A percentile compares a stretch with the other conserved stretches of the same genome.
These are phyloP conservation scores for Ormyrus labotus DNA, from an alignment of 2,888 invertebrate genomes.

Conservation along the genomic window DNA sequence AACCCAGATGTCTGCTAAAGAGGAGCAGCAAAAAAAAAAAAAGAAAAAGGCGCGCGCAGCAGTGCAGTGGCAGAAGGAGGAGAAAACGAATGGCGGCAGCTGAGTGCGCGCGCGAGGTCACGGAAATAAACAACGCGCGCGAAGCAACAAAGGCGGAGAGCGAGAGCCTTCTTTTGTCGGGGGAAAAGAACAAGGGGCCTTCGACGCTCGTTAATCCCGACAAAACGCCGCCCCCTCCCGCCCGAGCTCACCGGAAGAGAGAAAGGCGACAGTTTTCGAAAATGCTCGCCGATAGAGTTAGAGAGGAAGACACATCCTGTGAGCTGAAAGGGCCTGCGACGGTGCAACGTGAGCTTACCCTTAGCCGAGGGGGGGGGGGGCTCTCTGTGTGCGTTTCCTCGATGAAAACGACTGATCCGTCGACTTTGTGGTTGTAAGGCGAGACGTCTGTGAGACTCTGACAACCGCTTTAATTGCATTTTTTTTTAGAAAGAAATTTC, in stretches of 20 bases:
- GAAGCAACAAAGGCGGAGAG: constrained; percentile 17
- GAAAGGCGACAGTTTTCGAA: constrained; percentile 37
- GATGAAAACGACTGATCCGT: too few species aligned
- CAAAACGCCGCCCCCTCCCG: constrained; percentile 19
- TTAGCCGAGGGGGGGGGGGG: too few species aligned
- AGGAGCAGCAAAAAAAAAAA: constrained; percentile 3
- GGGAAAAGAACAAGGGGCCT: constrained; percentile 34
- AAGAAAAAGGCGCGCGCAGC: not conserved
- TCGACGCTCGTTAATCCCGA: constrained; percentile 52
- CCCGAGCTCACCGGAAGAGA: not conserved
- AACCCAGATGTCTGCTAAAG: constrained; percentile 21
- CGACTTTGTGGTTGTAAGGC: too few species aligned
- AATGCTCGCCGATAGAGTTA: constrained; percentile 3
- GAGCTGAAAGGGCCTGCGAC: not conserved
- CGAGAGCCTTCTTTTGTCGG: constrained; percentile 36
- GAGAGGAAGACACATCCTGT: not conserved
- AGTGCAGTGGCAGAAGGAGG: not conserved
- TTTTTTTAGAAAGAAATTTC: too few species aligned
- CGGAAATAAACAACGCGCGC: constrained; percentile 40
- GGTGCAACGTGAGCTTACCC: too few species aligned
- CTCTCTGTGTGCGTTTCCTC: too few species aligned
- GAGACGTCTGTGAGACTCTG: too few species aligned
- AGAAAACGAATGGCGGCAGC: constrained; percentile 13
- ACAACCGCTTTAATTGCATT: too few species aligned
- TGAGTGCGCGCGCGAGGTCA: constrained; percentile 12